Conservation (phyloP, 2,797 vertebrate genomes). For the Rhinogobio ventralis region DNA sequence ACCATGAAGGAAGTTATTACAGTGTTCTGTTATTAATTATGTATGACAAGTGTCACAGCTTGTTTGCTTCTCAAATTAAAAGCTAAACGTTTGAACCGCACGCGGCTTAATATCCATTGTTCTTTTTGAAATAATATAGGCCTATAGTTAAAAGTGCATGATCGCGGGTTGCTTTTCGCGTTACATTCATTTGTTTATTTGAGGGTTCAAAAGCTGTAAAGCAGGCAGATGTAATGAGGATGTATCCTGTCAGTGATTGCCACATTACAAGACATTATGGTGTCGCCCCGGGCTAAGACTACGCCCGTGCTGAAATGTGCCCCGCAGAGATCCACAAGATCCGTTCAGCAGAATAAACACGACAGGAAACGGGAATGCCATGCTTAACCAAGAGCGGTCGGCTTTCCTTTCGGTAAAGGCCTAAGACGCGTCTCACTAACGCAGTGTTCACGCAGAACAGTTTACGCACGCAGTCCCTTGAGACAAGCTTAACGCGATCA, state of each 20-base stretch:
- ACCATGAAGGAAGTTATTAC: neutral
- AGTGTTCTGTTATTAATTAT: neutral
- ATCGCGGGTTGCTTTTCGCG: neutral
- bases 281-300: constrained; percentile 69
- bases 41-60: neutral
- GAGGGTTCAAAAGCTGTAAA: constrained; percentile 62
- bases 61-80: constrained; percentile 4
- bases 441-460: neutral
- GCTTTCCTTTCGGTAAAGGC: neutral
- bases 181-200: constrained; percentile 57
- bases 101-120: neutral
- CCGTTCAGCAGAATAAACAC: constrained; percentile 12
- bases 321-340: constrained; percentile 31
- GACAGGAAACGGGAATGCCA: neutral
- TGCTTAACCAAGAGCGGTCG: constrained; percentile 19
- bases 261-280: constrained; percentile 75
- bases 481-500: constrained; percentile 24
- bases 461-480: constrained; percentile 9
- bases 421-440: neutral
- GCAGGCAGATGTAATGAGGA: constrained; percentile 71
- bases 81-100: too few species aligned
- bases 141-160: too few species aligned
- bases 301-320: constrained; percentile 44
- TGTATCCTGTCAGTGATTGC: constrained; percentile 76
- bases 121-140: neutral